These are phyloP conservation scores for Neotoma lepida DNA, from an alignment of 2,113 vertebrate genomes.

Conservation along the genomic window DNA sequence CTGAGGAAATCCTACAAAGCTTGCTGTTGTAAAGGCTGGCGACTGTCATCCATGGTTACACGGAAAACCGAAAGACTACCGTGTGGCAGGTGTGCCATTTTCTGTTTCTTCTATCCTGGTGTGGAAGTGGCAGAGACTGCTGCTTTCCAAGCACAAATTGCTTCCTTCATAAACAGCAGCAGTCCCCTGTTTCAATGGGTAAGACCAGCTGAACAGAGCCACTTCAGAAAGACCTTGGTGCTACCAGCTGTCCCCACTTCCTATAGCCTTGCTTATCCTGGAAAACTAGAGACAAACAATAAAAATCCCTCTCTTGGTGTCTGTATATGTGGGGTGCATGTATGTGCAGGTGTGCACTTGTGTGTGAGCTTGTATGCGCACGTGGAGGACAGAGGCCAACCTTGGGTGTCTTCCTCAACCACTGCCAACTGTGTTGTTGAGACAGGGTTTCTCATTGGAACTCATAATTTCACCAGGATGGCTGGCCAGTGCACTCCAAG, in stretches of 20 bases:
- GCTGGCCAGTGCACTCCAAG: not conserved
- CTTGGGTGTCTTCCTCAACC: not conserved
- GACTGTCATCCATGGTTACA: not conserved
- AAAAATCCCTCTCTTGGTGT: not conserved
- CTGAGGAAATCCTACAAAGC: not conserved
- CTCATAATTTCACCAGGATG: not conserved
- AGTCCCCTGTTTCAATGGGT: not conserved
- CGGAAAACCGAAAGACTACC: not conserved
- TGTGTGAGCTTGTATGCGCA: not conserved
- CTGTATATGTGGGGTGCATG: not conserved
- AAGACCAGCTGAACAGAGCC: rapidly evolving
- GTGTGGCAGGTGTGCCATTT: not conserved
- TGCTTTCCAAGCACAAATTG: not conserved
- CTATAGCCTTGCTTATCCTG: not conserved
- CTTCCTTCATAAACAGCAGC: not conserved
- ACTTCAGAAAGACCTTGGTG: not conserved
- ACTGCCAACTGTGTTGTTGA: not conserved
- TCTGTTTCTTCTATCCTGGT: not conserved
- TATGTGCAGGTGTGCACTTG: too few relatives aligned
- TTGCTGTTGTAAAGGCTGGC: not conserved
- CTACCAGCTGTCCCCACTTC: rapidly evolving
- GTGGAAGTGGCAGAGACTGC: not conserved
- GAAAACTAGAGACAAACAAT: not conserved
- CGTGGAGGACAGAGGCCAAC: not conserved
- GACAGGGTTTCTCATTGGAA: not conserved